Evolutionary conservation across 1,140 invertebrate genomes (phyloP).

Genomic region (Drosophila bocqueti): DNA sequence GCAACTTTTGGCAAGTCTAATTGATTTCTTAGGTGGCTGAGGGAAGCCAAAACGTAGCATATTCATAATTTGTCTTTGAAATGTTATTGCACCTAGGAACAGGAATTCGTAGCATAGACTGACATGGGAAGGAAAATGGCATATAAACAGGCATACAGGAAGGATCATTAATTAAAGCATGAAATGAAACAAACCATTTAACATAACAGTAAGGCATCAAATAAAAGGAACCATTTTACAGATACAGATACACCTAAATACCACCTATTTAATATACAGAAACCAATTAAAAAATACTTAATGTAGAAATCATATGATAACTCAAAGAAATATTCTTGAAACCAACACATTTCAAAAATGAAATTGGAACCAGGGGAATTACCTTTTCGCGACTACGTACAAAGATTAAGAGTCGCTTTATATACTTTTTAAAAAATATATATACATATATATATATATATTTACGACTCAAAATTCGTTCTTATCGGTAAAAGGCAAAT

Average conservation of each 20-base stretch:
- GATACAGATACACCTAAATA: neutral
- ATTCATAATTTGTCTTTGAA: conserved; percentile 10
- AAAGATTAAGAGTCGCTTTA: conserved; percentile 3
- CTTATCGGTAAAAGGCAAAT: conserved; percentile 15
- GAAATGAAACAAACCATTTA: neutral
- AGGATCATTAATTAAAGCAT: neutral
- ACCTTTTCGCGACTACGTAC: neutral
- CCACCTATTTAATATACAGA: too few species aligned
- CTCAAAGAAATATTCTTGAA: neutral
- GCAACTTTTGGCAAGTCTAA: conserved; percentile 58
- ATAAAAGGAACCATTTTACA: neutral
- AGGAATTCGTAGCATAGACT: neutral
- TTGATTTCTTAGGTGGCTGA: conserved; percentile 56
- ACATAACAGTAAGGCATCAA: neutral
- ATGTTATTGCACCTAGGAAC: neutral
- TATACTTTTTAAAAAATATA: conserved; percentile 7
- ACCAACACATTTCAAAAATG: neutral
- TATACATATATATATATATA: neutral
- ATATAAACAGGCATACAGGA: neutral
- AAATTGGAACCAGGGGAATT: conserved; percentile 1
- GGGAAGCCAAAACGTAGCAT: neutral
- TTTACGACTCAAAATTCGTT: neutral
- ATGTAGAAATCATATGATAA: neutral
- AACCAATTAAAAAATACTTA: neutral
- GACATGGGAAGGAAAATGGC: neutral